These are phyloP conservation scores for Drosophila mayri DNA, from an alignment of 1,140 invertebrate genomes.

Conservation along the genomic window DNA sequence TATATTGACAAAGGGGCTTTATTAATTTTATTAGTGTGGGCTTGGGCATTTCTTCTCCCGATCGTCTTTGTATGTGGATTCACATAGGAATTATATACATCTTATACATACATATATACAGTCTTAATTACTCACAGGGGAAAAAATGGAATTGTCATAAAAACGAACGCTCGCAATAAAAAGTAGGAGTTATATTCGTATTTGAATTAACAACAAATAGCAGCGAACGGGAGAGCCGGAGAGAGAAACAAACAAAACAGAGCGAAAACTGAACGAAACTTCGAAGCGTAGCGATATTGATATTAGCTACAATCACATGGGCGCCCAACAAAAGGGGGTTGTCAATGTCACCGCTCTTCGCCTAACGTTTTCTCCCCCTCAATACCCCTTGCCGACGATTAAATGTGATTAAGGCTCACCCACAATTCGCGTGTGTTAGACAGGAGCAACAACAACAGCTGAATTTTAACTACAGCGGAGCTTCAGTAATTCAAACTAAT, in stretches of 20 bases:
- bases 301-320: constrained; percentile 57
- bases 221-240: constrained; percentile 10
- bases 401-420: constrained; percentile 80
- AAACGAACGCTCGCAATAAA: constrained; percentile 46
- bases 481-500: not conserved
- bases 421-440: constrained; percentile 62
- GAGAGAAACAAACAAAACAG: constrained; percentile 74
- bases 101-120: not conserved
- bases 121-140: constrained; percentile 50
- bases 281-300: constrained; percentile 69
- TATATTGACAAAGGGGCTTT: constrained; percentile 34
- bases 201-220: constrained; percentile 63
- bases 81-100: constrained; percentile 6
- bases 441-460: constrained; percentile 27
- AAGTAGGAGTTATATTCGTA: constrained; percentile 46
- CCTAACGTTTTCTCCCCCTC: not conserved
- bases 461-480: constrained; percentile 18
- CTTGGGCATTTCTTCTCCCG: constrained; percentile 14
- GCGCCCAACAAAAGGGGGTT: constrained; percentile 51
- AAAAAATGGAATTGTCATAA: constrained; percentile 53
- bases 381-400: constrained; percentile 27
- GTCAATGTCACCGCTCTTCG: constrained; percentile 23
- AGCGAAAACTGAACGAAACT: constrained; percentile 69
- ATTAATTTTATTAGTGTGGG: constrained; percentile 27
- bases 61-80: constrained; percentile 23